A percentile compares a stretch with the other conserved stretches of the same genome.
phyloP scores from a whole-genome alignment of 2,113 vertebrate genomes.

The Eulacestoma nigropectus region DNA sequence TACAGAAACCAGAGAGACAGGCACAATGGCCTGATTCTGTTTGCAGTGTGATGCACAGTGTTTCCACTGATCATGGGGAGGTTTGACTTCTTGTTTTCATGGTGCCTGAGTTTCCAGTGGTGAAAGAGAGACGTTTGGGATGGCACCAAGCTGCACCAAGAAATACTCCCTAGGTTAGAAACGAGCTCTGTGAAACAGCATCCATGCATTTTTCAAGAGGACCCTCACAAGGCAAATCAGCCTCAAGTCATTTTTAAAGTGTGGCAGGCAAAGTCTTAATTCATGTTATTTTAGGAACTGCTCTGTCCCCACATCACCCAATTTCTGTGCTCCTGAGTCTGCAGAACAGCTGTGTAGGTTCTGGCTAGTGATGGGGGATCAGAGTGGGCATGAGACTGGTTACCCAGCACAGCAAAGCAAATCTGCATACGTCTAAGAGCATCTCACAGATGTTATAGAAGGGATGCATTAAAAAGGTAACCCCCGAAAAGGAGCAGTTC shows the following conservation, averaged over 20 bases:
- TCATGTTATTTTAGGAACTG: background rate
- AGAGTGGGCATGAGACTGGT: background rate
- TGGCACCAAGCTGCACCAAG: background rate
- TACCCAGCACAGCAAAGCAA: background rate
- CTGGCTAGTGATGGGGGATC: background rate
- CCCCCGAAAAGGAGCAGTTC: background rate
- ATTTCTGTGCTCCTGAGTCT: background rate
- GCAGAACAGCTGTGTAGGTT: background rate
- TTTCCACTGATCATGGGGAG: background rate
- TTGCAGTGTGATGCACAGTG: background rate
- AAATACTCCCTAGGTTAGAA: background rate
- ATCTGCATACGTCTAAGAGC: background rate
- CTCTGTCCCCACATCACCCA: background rate
- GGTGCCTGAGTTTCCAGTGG: background rate
- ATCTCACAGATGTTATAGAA: background rate
- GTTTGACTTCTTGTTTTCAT: background rate
- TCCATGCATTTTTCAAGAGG: background rate
- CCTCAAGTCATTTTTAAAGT: background rate
- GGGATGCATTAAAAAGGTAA: background rate
- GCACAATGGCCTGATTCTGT: background rate
- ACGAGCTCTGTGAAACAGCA: rapidly evolving
- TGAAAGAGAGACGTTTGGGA: background rate
- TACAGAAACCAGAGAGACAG: background rate
- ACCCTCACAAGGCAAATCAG: background rate
- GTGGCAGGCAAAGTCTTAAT: background rate